A percentile compares a stretch with the other conserved stretches of the same genome.
phyloP scores from a whole-genome alignment of 2,888 invertebrate species.

The Callimorpha dominula region DNA sequence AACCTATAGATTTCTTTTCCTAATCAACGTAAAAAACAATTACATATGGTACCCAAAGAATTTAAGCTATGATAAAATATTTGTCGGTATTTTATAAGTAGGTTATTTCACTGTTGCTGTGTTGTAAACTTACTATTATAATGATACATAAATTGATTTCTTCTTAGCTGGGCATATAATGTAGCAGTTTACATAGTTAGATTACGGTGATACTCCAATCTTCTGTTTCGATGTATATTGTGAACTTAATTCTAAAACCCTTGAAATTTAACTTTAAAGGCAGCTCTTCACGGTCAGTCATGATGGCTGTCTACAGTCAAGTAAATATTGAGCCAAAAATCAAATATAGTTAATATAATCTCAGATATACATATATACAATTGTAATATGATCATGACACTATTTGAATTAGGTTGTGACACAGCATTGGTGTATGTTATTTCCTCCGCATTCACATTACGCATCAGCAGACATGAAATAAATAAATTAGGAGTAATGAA shows the following conservation, averaged over 20 bases:
- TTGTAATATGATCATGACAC: not conserved
- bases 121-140: not conserved
- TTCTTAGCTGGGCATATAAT: constrained; percentile 12
- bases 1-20: not conserved
- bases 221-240: not conserved
- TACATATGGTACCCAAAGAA: no score
- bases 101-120: no score
- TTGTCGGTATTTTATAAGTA: no score
- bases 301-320: no score
- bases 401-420: not conserved
- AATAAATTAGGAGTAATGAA: not conserved
- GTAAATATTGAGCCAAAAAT: not conserved
- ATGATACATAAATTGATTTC: not conserved
- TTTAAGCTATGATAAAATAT: no score
- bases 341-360: not conserved
- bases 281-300: constrained; percentile 1
- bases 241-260: not conserved
- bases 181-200: constrained; percentile 12
- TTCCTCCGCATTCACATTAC: not conserved
- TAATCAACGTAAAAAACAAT: no score
- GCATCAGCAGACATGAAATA: not conserved
- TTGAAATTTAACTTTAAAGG: not conserved
- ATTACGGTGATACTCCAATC: not conserved
- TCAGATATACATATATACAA: not conserved
- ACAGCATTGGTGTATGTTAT: not conserved